These are phyloP conservation scores for Cranoglanis bouderius DNA, from an alignment of 2,113 vertebrate genomes.

Conservation along the genomic window DNA sequence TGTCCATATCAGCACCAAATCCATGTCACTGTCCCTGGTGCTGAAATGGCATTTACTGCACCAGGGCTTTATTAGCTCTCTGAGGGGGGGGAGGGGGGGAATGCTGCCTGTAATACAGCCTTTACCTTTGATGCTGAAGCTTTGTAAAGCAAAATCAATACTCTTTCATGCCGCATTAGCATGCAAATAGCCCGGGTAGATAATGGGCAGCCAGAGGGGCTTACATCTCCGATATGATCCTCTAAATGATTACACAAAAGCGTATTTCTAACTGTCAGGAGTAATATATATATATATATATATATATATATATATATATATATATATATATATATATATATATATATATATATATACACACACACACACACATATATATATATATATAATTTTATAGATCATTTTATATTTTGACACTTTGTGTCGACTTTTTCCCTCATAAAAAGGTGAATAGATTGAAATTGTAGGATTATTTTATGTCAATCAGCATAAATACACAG, in stretches of 20 bases:
- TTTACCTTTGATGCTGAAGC: neutral
- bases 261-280: neutral
- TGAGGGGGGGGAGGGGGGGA: too few relatives aligned
- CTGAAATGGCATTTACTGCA: neutral
- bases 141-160: neutral
- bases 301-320: neutral
- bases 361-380: too few relatives aligned
- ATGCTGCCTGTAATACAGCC: neutral
- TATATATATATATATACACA: neutral
- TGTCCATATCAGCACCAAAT: neutral
- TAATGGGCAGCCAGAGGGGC: neutral
- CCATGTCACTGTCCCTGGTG: constrained; percentile 14
- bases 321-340: neutral
- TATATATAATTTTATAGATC: too few relatives aligned
- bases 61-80: neutral
- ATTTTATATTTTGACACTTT: neutral
- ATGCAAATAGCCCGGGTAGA: neutral
- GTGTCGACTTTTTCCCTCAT: neutral
- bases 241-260: neutral
- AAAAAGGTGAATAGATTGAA: neutral
- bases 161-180: constrained; percentile 1
- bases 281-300: neutral
- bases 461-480: neutral
- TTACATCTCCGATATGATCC: neutral
- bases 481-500: neutral